Evolutionary conservation across 2,888 invertebrate species (phyloP).

Genomic region (Branchinecta sandiegonensis): DNA sequence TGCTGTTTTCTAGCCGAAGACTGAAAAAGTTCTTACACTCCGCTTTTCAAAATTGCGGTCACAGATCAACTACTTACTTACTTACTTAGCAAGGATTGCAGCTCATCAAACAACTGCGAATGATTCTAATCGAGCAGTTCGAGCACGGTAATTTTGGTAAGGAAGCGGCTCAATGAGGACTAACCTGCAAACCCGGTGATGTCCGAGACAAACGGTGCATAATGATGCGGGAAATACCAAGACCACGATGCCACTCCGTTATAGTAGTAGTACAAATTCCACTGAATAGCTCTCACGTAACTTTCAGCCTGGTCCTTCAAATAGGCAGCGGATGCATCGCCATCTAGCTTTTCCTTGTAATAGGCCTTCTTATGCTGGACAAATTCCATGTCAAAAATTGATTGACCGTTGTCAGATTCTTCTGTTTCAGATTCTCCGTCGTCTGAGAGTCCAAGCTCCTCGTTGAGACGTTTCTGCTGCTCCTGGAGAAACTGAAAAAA

Average conservation of each 20-base stretch:
- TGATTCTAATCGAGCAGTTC: no score
- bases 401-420: constrained; percentile 41
- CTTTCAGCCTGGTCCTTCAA: constrained; percentile 60
- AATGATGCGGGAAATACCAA: constrained; percentile 96
- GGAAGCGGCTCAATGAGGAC: not conserved
- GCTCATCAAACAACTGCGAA: no score
- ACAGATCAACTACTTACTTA: no score
- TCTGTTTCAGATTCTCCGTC: constrained; percentile 37
- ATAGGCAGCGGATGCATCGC: constrained; percentile 58
- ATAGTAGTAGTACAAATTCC: constrained; percentile 93
- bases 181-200: constrained; percentile 54
- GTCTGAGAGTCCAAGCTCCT: constrained; percentile 26
- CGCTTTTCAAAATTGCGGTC: no score
- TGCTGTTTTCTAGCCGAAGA: no score
- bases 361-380: constrained; percentile 71
- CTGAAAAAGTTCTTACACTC: no score
- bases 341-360: constrained; percentile 77
- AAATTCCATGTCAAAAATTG: constrained; percentile 51
- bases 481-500: no score
- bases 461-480: not conserved
- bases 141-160: no score
- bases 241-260: constrained; percentile 94
- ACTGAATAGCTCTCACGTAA: constrained; percentile 85
- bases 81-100: no score
- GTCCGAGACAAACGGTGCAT: constrained; percentile 91